These are phyloP conservation scores for Subanguina moxae DNA, from an alignment of 1,140 invertebrate genomes.

Conservation along the genomic window DNA sequence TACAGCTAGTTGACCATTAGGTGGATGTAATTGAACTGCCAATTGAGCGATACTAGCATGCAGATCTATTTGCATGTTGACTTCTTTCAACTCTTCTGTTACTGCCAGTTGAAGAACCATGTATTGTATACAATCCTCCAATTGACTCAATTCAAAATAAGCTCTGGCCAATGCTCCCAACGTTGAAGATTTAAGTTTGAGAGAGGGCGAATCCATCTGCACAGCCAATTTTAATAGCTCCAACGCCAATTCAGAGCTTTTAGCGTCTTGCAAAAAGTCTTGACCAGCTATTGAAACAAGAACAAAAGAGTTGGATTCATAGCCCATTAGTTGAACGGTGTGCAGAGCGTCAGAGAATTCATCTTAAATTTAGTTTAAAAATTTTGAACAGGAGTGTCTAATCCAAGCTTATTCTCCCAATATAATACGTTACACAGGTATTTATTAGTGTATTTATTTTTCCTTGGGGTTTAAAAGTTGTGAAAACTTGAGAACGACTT, in stretches of 20 bases:
- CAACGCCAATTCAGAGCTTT: not conserved
- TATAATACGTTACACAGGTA: too few relatives aligned
- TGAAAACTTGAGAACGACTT: too few relatives aligned
- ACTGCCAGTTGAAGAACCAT: slow-evolving; percentile 12
- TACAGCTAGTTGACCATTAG: slow-evolving; percentile 8
- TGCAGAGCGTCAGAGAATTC: slow-evolving; percentile 3
- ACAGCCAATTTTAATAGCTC: slow-evolving; percentile 4
- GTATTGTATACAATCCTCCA: not conserved
- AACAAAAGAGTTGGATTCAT: slow-evolving; percentile 11
- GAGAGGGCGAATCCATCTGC: slow-evolving; percentile 2
- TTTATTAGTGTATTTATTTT: too few relatives aligned
- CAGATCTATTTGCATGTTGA: not conserved
- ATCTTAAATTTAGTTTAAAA: not conserved
- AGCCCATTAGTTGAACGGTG: slow-evolving; percentile 4
- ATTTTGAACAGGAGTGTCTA: too few relatives aligned
- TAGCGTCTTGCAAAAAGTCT: not conserved
- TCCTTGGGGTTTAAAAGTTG: too few relatives aligned
- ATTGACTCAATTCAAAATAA: slow-evolving; percentile 2
- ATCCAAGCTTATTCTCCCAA: too few relatives aligned
- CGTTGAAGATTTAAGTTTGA: slow-evolving; percentile 7
- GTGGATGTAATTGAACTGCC: not conserved
- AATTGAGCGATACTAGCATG: slow-evolving; percentile 10
- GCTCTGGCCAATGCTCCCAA: slow-evolving; percentile 13
- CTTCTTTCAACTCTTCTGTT: not conserved
- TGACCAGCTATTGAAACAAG: slow-evolving; percentile 15